Base-by-base conservation (phyloP, 2,888 invertebrate species). In the Chymomyza fuscimana region DNA sequence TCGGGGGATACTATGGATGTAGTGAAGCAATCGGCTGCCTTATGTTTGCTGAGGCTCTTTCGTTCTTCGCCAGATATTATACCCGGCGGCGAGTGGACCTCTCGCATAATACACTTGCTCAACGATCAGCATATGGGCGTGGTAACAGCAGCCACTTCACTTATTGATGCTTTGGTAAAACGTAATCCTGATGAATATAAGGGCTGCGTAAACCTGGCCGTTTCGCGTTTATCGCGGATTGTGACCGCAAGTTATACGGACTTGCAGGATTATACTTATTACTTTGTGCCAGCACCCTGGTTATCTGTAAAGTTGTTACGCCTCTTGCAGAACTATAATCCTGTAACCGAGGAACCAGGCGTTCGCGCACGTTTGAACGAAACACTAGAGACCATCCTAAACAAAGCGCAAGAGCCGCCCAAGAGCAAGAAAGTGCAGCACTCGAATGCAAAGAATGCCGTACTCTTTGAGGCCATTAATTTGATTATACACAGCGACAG, bases 201-300 rank as follows among this genome's bases (percentile, higher is more conserved):
- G 92, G 99, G 99, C 76, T 99, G 99, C 92, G 99, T 99, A 25
- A 98, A 98, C 84, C 93, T 99, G 75, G 99, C 99, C 70, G 99
- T 99, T 62, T 99, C 99, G 25, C 94, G 99, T 88, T 94, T 99
- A 54, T 98, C 98, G 91, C 94, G 99, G 90, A 99, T 99, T 93
- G 99, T 99, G 7, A 99, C 99, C 67, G 97, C 99, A 62, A 99
- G 98, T 90, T 99, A 99, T 91, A 99, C 99, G 81, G 99, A 99
- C 93, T 94, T 99, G 79, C 99, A 99, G 93, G 99, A 99, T 93
- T 99, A 99, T 92, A 99, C 99, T 4, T 99, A 99, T 92, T 99
- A 99, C 92, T 99, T 99, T 94, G 99, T 99, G 75, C 99, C 99
- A 81, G 99, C 99, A n/a, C 99, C 99, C 16, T 99, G 99, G 99